Base-by-base conservation (phyloP, 2,113 vertebrate genomes). In the Lichenostomus cassidix region DNA sequence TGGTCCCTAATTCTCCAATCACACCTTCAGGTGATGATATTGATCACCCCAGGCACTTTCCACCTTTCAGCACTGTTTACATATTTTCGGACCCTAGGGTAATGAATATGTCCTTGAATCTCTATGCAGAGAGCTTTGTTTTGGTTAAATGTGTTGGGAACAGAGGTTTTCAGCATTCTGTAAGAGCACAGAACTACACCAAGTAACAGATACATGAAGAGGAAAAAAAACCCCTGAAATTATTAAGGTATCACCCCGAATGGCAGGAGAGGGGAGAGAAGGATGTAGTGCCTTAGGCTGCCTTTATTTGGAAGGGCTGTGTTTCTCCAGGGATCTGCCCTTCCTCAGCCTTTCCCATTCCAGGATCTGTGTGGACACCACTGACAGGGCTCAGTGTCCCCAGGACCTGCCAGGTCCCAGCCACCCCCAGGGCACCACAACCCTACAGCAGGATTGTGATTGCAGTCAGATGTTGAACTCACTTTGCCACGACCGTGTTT, bases 401-500 rank as follows among this genome's bases (percentile, higher is more conserved):
- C 8, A 31, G 46, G 41, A 46, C 29, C 55, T 67, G 27, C 39
- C 82, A 69, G 37, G 46, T 67, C 42, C 35, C 27, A 39, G 55
- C 41, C 76, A 90, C 64, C 68, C 49, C 8, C 33, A 7, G 47
- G 3, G 8, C 46, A 67, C 23, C 3, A 0, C 76, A 28, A 2
- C 37, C n/a, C 42, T 35, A 1, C 37, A 52, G 49, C 71, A 59
- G 67, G 46, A 49, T 52, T 31, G 37, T 55, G 60, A 33, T 33
- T 33, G 42, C 59, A 42, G 64, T 2, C 5, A 15, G n/a, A 50
- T 28, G 33, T 42, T 63, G 31, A 83, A 99, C 99, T 99, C 98
- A 99, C 99, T 99, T 99, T 94, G 98, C 99, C 98, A 99, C 98
- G 49, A 99, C 98, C 33, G 98, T 98, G 98, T 99, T 99, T 98